Evolutionary conservation across 2,888 invertebrate genomes (phyloP), one percentile per base, ranked within the genome.

Genomic region (Spisula solida): DNA sequence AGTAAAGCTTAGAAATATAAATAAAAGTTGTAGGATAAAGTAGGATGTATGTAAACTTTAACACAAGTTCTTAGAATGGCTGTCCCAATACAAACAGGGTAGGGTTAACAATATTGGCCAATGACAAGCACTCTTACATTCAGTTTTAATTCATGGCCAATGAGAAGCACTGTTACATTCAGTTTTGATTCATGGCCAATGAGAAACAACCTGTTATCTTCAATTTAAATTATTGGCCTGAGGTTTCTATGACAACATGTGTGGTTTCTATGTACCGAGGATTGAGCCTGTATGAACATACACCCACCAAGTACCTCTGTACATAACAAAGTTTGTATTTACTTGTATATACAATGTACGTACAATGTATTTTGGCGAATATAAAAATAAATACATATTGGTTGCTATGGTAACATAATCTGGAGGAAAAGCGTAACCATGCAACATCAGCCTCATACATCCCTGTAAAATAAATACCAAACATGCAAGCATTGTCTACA

Each of bases 1-100:
- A 78, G 87, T 56, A 47, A 87, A 87, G 87, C 87, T 87, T 87
- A 25, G 29, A 84, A 84, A 75, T n/a, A 56, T 25, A 82, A 56
- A 48, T 31, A 29, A 1, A 56, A 6, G n/a, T 56, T 56, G 25
- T 66, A 25, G 60, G 10, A 66, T 66, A 66, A 66, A 66, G 60
- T 66, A 66, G 10, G n/a, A 16, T 51, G 51, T 51, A 8, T 47
- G 47, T 47, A 47, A 47, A 8, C 47, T 51, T 16, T 16, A 51
- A 51, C 12, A 10, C 12, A 51, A 51, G 51, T 51, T 16, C 16
- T 51, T 16, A 14, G 51, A 51, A 51, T 12, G 51, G 1, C 51
- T 51, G 51, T 51, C 51, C 51, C 16, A 51, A 14, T 51, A 41
- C 8, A 10, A 51, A 51, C 51, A 51, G 6, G 12, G 51, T 51